Percentiles rank a stretch among this genome's conserved stretches.
Conservation (phyloP, 2,888 invertebrate genomes). For the Allophyes oxyacanthae region DNA sequence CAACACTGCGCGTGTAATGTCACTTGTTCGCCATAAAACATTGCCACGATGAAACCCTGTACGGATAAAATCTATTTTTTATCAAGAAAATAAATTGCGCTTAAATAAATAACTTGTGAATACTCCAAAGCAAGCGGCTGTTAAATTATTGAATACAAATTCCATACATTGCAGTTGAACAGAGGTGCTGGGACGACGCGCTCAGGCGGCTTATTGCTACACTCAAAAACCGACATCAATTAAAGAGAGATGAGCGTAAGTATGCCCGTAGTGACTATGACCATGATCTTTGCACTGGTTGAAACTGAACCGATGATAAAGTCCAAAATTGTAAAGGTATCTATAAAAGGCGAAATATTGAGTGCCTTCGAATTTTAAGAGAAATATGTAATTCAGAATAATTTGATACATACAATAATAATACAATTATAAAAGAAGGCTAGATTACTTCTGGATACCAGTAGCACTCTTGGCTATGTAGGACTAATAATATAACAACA, state of each 20-base stretch:
- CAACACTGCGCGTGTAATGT: slow-evolving; percentile 55
- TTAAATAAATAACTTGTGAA: slow-evolving; percentile 69
- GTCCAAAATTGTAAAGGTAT: no score
- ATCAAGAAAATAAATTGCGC: slow-evolving; percentile 67
- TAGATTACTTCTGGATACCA: no score
- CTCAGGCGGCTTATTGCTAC: slow-evolving; percentile 78
- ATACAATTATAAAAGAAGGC: no score
- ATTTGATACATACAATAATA: no score
- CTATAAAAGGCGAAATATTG: no score
- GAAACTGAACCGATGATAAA: no score
- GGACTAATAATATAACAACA: background rate
- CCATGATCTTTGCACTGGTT: slow-evolving; percentile 24
- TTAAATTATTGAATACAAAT: slow-evolving; percentile 85
- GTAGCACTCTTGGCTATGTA: background rate
- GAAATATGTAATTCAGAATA: no score
- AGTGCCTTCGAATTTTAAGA: no score
- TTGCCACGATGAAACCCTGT: slow-evolving; percentile 57
- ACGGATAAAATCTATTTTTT: slow-evolving; percentile 65
- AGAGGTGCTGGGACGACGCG: slow-evolving; percentile 75
- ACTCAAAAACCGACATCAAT: slow-evolving; percentile 86
- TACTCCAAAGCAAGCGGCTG: slow-evolving; percentile 66
- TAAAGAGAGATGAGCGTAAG: slow-evolving; percentile 76
- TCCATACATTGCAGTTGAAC: slow-evolving; percentile 78
- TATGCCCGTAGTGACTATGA: slow-evolving; percentile 47
- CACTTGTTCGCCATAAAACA: slow-evolving; percentile 60